These are phyloP conservation scores for Tipula vernalis DNA, from an alignment of 2,888 invertebrate genomes.

Conservation along the genomic window DNA sequence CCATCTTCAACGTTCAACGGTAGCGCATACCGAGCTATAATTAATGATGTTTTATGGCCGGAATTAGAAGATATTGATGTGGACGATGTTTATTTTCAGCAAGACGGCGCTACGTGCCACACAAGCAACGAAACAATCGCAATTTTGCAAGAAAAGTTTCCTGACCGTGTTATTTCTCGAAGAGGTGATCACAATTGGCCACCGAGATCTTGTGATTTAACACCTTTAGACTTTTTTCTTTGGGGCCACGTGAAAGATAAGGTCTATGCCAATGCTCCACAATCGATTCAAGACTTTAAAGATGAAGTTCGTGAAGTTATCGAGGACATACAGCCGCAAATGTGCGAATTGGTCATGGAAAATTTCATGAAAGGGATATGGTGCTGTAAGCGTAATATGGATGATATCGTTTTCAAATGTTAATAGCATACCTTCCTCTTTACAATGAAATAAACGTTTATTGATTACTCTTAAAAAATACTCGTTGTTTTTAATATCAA, in stretches of 20 bases:
- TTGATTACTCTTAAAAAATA: no score
- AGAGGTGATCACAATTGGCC: not conserved
- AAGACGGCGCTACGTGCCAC: slow-evolving; percentile 8
- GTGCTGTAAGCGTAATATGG: no score
- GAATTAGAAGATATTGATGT: not conserved
- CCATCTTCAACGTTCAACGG: no score
- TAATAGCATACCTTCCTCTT: no score
- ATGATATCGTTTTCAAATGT: no score
- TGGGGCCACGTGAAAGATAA: not conserved
- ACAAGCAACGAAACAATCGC: not conserved
- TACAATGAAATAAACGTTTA: no score
- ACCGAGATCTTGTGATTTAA: not conserved
- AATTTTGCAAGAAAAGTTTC: not conserved
- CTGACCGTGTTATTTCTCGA: not conserved
- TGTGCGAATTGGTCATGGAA: no score
- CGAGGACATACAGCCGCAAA: not conserved
- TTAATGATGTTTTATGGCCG: no score
- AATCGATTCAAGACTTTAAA: not conserved
- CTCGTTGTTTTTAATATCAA: no score
- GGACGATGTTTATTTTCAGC: not conserved
- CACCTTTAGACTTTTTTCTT: not conserved
- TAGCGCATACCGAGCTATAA: no score
- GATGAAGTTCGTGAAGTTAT: not conserved
- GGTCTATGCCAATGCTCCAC: not conserved
- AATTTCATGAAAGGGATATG: no score